Base-by-base conservation (phyloP, 1,140 invertebrate species). In the Drosophila yakuba region DNA sequence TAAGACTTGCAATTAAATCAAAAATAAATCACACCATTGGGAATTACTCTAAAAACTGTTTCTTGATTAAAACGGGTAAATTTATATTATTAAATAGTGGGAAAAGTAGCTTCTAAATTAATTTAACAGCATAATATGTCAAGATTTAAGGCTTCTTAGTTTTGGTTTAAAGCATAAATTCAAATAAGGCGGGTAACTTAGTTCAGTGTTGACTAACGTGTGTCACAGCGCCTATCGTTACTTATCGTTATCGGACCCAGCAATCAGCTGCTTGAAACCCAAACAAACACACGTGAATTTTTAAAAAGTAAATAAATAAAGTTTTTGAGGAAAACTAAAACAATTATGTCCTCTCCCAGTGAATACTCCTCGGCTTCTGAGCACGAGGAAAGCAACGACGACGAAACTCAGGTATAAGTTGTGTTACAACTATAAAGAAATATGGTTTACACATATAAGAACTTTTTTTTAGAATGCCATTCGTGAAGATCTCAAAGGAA, bases 1-100 rank as follows among this genome's bases (percentile, higher is more conserved):
- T 85, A 85, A 86, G 71, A 76, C 25, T 83, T 86, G 83, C 83
- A 86, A 86, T 88, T 86, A 28, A 88, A 86, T 86, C 84, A 86
- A 88, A 85, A 86, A 86, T 86, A 86, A 86, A 86, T 62, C 83
- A 83, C 84, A 89, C 51, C 72, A 88, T 86, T 88, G 58, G 66
- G 67, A 88, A 82, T 76, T 77, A 77, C 32, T 76, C 61, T 44
- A 73, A 45, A 8, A 44, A 25, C 44, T 2, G 1, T 11, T 20
- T 35, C 25, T 44, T 0, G 23, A 51, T 39, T 15, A 35, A 43
- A 25, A 5, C 7, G 23, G 14, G 2, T 32, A 32, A 32, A 8
- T 8, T 32, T 32, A 32, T 32, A 32, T 32, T 32, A 32, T 2
- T 8, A 1, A 28, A 7, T 7, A 28, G 6, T 28, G 25, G 5